Evolutionary conservation across 2,113 vertebrate species (phyloP), one percentile per base, ranked within the genome.

Genomic region (Odontesthes bonariensis): DNA sequence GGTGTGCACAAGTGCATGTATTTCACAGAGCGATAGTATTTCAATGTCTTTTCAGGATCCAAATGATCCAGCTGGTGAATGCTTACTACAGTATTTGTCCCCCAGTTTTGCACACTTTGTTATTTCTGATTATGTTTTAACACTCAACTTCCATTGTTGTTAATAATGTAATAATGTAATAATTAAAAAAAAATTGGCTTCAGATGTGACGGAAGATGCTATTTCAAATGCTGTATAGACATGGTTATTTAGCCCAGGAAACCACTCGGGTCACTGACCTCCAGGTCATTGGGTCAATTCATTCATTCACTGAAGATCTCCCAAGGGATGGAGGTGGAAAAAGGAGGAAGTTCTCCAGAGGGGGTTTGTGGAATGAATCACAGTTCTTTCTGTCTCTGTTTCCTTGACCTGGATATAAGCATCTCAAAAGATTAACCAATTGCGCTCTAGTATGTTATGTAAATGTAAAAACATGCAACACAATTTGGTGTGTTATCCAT

Each of bases 251-350:
- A 52, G 14, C 38, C 32, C 3, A 61, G 42, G 49, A 52, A 61
- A 64, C 47, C 19, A 42, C 13, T 23, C 8, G 27, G 52, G 69
- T 83, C 56, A 63, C 46, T 56, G 73, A 75, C 69, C 60, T 70
- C 38, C 16, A 49, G 53, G 55, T 79, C 44, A 38, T 12, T 46
- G 27, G 57, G 44, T 81, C 58, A 62, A 47, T 31, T 11, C 55
- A 71, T 4, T 27, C 60, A 20, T 56, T 69, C 33, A 57, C 11
- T 77, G 77, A 71, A 20, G 55, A 49, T 44, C 65, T 67, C 77
- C 58, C 49, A 13, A 22, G 73, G 38, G 73, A 68, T 27, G 0
- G 8, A 42, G 42, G 38, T 10, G n/a, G 10, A 77, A 77, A 46
- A 9, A n/a, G 44, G 78, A 72, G 12, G 11, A 20, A 11, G 8